phyloP scores from a whole-genome alignment of 2,113 vertebrate species.

The Pelecanoides urinatrix region DNA sequence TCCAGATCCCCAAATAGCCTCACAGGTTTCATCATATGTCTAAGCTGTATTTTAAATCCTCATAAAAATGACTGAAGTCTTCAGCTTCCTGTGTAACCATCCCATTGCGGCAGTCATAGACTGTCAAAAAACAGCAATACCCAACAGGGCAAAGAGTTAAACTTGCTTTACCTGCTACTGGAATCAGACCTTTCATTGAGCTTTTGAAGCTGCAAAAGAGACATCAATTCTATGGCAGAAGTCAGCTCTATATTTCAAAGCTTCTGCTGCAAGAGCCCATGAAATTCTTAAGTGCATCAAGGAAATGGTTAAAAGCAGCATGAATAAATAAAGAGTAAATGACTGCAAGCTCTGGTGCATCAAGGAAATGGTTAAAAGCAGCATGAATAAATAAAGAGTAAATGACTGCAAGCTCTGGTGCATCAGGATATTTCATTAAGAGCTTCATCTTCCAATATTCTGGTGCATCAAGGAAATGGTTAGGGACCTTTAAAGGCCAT shows the following conservation, averaged over 20 bases:
- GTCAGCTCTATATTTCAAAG: rapidly evolving
- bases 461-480: too few species aligned
- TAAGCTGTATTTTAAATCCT: background rate
- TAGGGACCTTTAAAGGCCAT: too few species aligned
- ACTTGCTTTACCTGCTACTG: background rate
- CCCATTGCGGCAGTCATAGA: background rate
- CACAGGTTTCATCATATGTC: background rate
- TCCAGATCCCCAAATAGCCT: background rate
- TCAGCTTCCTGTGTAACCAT: background rate
- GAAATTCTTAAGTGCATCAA: background rate
- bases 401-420: too few species aligned
- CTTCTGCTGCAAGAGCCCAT: background rate
- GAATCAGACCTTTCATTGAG: background rate
- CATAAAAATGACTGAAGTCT: background rate
- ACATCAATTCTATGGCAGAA: background rate
- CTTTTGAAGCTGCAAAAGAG: background rate
- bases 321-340: background rate
- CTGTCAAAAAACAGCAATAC: background rate
- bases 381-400: too few species aligned
- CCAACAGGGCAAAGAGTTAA: background rate
- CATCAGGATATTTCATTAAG: too few species aligned
- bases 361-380: too few species aligned
- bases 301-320: background rate
- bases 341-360: background rate
- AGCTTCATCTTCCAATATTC: too few species aligned